These are phyloP conservation scores for Nerophis lumbriciformis DNA, from an alignment of 2,113 vertebrate species.

Conservation along the genomic window DNA sequence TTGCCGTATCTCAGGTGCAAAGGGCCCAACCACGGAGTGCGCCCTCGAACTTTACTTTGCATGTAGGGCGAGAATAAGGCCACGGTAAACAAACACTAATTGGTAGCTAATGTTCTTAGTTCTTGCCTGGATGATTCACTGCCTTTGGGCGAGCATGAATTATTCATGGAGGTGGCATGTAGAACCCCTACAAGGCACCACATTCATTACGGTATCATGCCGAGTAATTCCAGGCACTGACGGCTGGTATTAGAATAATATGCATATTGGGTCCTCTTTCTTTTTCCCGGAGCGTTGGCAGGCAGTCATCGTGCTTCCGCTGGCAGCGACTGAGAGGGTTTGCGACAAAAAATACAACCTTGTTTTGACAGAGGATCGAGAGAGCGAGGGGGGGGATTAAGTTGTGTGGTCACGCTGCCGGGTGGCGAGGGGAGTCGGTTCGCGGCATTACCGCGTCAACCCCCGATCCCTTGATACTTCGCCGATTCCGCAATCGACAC, in stretches of 20 bases:
- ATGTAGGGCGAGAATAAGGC: constrained; percentile 40
- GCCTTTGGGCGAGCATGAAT: constrained; percentile 89
- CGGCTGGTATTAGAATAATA: constrained; percentile 80
- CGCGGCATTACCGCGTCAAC: constrained; percentile 51
- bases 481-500: constrained; percentile 33
- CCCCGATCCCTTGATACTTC: constrained; percentile 35
- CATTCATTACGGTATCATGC: constrained; percentile 83
- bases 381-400: constrained; percentile 46
- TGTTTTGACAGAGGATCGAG: constrained; percentile 58
- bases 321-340: constrained; percentile 68
- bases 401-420: constrained; percentile 49
- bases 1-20: no score
- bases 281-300: constrained; percentile 66
- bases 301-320: constrained; percentile 63
- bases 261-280: constrained; percentile 74
- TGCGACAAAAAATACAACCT: constrained; percentile 60
- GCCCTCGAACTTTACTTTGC: background rate
- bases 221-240: constrained; percentile 78
- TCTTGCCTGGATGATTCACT: constrained; percentile 89
- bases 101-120: constrained; percentile 88
- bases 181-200: constrained; percentile 76
- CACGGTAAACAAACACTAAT: constrained; percentile 91
- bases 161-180: constrained; percentile 83
- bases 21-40: no score
- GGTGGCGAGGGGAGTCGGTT: constrained; percentile 33